Conservation (phyloP, 2,113 vertebrate species). For the Bos indicus region DNA sequence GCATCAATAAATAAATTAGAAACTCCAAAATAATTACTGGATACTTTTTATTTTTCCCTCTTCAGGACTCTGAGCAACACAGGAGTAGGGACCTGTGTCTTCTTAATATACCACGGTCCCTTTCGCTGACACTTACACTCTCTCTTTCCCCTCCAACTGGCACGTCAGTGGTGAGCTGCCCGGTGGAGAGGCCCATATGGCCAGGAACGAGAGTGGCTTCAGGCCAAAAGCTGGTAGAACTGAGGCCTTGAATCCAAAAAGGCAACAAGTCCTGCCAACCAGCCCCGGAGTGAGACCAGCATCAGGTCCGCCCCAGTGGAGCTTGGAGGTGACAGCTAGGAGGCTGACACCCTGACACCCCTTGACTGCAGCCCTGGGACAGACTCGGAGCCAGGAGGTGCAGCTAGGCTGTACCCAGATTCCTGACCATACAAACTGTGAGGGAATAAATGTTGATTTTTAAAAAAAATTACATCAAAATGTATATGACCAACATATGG, state of each 20-base stretch:
- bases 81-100: not conserved
- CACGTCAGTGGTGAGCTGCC: not conserved
- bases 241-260: not conserved
- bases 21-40: not conserved
- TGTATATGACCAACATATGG: not conserved
- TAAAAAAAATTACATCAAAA: not conserved
- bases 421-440: not conserved
- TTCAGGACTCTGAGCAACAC: not conserved
- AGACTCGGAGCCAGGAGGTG: not conserved
- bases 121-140: not conserved
- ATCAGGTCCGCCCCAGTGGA: not conserved
- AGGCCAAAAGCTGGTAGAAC: not conserved
- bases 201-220: too few species aligned
- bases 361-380: not conserved
- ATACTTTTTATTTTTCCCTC: not conserved
- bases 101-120: rapidly evolving
- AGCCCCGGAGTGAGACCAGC: rapidly evolving
- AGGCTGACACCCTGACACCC: not conserved
- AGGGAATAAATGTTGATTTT: not conserved
- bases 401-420: not conserved
- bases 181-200: rapidly evolving
- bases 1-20: not conserved
- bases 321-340: too few species aligned
- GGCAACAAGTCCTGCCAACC: not conserved
- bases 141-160: not conserved